Percentiles rank a stretch among this genome's conserved stretches.
Conservation (phyloP, 2,113 vertebrate species). For the Labeo rohita region DNA sequence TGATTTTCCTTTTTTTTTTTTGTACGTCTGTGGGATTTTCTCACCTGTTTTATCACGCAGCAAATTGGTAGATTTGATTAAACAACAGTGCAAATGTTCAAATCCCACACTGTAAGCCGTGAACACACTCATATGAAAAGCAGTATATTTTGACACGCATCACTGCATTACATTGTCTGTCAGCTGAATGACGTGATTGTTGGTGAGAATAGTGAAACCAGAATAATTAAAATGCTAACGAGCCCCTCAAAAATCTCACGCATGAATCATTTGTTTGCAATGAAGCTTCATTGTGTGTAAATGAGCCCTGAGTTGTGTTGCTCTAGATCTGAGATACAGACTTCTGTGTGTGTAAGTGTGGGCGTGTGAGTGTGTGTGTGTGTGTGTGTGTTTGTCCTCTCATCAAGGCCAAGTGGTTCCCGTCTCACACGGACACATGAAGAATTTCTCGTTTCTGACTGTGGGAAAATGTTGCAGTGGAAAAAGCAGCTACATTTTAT, state of each 20-base stretch:
- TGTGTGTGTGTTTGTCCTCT: background rate
- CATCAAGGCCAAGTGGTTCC: constrained; percentile 1
- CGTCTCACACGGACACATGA: background rate
- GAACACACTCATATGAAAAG: background rate
- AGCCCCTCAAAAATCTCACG: background rate
- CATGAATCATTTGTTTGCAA: background rate
- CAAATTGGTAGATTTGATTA: background rate
- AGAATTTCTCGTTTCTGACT: background rate
- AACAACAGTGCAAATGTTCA: background rate
- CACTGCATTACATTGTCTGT: background rate
- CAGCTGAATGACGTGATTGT: background rate
- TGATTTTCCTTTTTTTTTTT: too few relatives aligned
- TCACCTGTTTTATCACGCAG: background rate
- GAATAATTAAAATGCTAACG: constrained; percentile 6
- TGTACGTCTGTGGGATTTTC: background rate
- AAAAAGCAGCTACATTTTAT: background rate
- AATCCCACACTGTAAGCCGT: background rate
- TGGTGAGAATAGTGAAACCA: background rate
- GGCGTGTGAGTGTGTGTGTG: background rate
- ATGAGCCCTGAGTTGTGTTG: background rate
- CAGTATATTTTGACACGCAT: constrained; percentile 6
- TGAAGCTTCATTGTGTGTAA: background rate
- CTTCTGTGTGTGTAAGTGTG: background rate
- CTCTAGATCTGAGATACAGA: background rate
- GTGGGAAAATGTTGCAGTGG: background rate